Percentiles rank a stretch among this genome's conserved stretches.
Conservation (phyloP, 37 sponge, comb jelly and placozoan species). For the Hormiphora californensis region DNA sequence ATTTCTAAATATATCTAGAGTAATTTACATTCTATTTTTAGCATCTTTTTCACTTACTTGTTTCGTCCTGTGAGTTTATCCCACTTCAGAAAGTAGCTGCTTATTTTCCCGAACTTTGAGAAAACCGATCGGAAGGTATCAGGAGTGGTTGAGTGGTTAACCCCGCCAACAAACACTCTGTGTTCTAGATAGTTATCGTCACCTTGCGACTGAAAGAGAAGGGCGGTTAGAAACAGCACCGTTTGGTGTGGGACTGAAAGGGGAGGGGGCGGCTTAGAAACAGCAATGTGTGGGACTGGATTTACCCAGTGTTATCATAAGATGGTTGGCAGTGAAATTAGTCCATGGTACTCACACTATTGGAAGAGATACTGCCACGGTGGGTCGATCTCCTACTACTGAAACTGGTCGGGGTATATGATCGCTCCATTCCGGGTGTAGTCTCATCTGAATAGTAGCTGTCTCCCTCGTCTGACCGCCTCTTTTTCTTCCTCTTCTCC, state of each 20-base stretch:
- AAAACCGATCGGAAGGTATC: conserved; percentile 36
- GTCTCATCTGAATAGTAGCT: conserved; percentile 23
- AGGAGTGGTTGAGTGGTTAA: conserved; percentile 46
- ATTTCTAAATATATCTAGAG: too few species aligned
- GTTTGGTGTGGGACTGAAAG: not conserved
- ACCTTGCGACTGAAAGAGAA: conserved; percentile 20
- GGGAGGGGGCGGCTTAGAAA: not conserved
- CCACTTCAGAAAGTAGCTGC: conserved; percentile 54
- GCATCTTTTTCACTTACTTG: conserved; percentile 8
- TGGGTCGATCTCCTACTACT: conserved; percentile 31
- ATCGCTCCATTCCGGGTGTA: conserved; percentile 7
- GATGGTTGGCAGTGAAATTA: not conserved
- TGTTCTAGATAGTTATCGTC: conserved; percentile 40
- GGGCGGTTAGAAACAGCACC: not conserved
- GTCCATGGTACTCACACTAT: conserved; percentile 9
- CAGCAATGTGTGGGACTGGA: not conserved
- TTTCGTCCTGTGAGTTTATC: conserved; percentile 24
- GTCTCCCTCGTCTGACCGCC: conserved; percentile 47
- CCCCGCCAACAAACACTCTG: conserved; percentile 37
- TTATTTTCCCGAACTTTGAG: conserved; percentile 49
- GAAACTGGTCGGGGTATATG: conserved; percentile 38
- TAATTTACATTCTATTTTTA: too few species aligned
- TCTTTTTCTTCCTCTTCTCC: conserved; percentile 50
- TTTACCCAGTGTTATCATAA: not conserved
- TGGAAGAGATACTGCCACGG: conserved; percentile 48